Percentiles rank a stretch among this genome's conserved stretches.
Evolutionary conservation across 2,797 vertebrate species (phyloP).

Genomic region (Vespertilio murinus): DNA sequence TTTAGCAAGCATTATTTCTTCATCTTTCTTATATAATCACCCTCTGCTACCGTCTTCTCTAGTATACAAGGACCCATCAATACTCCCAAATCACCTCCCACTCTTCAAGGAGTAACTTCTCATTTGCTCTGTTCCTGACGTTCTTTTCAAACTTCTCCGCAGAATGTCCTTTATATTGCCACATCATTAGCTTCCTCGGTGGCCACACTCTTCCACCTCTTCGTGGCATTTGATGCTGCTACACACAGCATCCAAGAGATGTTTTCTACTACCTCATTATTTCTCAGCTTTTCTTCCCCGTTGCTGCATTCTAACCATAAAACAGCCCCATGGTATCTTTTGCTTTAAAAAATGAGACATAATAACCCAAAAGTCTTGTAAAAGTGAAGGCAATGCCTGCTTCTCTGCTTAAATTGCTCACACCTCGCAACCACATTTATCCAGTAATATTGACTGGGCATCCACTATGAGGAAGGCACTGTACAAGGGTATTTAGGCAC

Average conservation of each 20-base stretch:
- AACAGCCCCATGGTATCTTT: background rate
- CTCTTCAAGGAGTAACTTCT: background rate
- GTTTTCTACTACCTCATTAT: background rate
- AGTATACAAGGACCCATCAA: accelerated
- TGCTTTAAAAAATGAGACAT: background rate
- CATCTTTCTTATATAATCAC: background rate
- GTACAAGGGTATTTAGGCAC: background rate
- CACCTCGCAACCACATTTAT: background rate
- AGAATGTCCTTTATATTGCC: background rate
- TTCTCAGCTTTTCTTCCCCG: background rate
- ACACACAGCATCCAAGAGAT: accelerated
- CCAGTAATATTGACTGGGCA: background rate
- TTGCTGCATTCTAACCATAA: background rate
- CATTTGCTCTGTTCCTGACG: background rate
- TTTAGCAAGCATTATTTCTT: background rate
- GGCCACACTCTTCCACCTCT: background rate
- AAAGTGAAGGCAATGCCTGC: background rate
- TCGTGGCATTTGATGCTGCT: accelerated
- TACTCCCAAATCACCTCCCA: background rate
- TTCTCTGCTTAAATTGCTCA: background rate
- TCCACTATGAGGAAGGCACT: background rate
- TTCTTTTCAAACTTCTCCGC: background rate
- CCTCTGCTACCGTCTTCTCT: background rate
- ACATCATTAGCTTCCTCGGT: background rate
- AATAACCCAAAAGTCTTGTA: background rate